Percentiles rank a stretch among this genome's conserved stretches.
Conservation (phyloP, 2,113 vertebrate genomes). For the Ancistrus triradiatus region DNA sequence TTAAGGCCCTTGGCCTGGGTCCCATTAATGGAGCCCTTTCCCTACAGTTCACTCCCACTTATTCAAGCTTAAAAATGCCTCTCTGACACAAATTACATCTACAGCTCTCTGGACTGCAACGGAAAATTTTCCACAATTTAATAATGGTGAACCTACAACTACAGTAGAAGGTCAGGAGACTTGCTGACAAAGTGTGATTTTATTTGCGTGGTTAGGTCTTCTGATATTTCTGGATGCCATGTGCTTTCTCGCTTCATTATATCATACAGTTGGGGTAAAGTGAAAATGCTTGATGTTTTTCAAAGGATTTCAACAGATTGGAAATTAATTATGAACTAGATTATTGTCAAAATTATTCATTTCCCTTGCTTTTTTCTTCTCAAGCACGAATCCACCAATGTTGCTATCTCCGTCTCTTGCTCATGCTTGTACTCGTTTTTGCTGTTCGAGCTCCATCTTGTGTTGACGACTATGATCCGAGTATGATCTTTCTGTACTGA, state of each 20-base stretch:
- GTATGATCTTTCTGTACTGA: background rate
- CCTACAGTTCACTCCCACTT: conserved; percentile 20
- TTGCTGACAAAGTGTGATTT: no score
- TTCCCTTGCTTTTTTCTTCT: background rate
- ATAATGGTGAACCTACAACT: no score
- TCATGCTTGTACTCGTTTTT: background rate
- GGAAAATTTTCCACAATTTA: no score
- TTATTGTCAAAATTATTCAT: no score
- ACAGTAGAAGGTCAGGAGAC: no score
- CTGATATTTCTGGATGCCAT: no score
- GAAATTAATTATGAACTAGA: no score
- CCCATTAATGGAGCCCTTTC: conserved; percentile 44
- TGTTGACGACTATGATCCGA: conserved; percentile 23
- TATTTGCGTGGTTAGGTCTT: no score
- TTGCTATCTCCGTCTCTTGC: background rate
- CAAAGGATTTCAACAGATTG: no score
- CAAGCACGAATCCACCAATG: background rate
- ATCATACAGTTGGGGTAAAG: no score
- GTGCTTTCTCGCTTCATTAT: no score
- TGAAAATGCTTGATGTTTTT: no score
- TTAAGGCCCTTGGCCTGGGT: conserved; percentile 41
- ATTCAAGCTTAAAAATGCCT: conserved; percentile 31
- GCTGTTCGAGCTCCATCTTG: conserved; percentile 33
- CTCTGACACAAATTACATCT: conserved; percentile 38
- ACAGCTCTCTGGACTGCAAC: conserved; percentile 2